phyloP scores from a whole-genome alignment of 2,888 invertebrate species.

The Dioctria rufipes region DNA sequence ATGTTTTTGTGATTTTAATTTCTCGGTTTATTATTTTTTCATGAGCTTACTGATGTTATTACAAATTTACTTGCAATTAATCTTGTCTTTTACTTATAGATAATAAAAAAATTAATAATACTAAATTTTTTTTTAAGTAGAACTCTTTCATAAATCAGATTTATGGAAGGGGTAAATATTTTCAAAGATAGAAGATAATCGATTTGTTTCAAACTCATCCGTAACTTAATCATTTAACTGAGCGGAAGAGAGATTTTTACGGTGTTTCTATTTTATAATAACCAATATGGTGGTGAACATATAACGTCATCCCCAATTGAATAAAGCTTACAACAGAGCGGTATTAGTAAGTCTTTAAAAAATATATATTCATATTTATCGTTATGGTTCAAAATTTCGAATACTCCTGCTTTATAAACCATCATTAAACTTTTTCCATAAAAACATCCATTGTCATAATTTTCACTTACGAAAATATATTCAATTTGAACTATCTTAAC shows the following conservation, averaged over 20 bases:
- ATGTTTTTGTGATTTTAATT: no score
- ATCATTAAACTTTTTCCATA: background rate
- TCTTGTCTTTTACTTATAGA: no score
- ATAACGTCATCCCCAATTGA: background rate
- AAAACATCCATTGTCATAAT: constrained; percentile 8
- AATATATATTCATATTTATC: constrained; percentile 1
- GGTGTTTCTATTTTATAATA: no score
- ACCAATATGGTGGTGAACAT: background rate
- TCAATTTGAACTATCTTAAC: constrained; percentile 2
- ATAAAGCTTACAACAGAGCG: background rate
- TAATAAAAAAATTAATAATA: no score
- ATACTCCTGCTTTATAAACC: constrained; percentile 15
- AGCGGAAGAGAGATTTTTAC: background rate
- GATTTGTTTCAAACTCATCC: background rate
- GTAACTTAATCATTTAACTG: background rate
- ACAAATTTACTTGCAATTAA: no score
- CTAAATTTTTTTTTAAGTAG: no score
- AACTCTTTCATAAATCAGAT: no score
- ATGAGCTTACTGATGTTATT: no score
- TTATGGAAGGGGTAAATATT: no score
- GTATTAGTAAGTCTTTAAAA: background rate
- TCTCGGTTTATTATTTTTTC: no score
- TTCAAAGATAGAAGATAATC: no score
- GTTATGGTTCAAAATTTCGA: background rate
- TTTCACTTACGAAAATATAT: constrained; percentile 17